A percentile compares a stretch with the other conserved stretches of the same genome.
phyloP scores from a whole-genome alignment of 2,797 vertebrate species.

The Sebastes umbrosus region DNA sequence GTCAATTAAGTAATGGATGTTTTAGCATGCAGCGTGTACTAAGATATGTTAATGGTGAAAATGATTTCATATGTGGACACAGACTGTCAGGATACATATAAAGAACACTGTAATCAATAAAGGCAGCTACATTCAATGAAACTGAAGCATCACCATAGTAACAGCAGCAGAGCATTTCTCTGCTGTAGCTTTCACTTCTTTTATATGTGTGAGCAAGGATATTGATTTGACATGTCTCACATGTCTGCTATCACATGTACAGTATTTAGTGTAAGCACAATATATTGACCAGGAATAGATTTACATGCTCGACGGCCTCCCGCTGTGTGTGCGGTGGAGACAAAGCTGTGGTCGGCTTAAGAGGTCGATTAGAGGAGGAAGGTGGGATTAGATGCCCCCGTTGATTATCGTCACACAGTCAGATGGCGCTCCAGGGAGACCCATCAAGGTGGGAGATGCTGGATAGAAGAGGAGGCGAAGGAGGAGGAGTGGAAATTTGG shows the following conservation, averaged over 20 bases:
- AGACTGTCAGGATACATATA: neutral
- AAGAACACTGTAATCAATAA: neutral
- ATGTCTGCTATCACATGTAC: neutral
- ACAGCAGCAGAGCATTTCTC: neutral
- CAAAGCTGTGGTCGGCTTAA: constrained; percentile 23
- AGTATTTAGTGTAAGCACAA: neutral
- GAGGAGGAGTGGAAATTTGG: neutral
- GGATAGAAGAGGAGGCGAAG: neutral
- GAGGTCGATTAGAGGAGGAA: constrained; percentile 26
- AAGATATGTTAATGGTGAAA: neutral
- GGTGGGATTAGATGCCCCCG: constrained; percentile 36
- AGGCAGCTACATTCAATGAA: neutral
- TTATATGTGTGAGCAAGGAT: neutral
- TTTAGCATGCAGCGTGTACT: neutral
- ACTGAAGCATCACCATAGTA: neutral
- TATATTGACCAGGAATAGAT: constrained; percentile 6
- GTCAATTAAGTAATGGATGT: neutral
- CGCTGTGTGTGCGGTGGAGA: neutral
- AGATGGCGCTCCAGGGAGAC: constrained; percentile 18
- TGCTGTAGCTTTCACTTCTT: neutral
- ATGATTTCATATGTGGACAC: neutral
- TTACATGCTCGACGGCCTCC: neutral
- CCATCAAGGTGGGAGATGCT: constrained; percentile 9
- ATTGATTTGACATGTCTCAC: neutral
- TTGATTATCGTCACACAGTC: constrained; percentile 20